Base-by-base conservation (phyloP, 64 coral and sea anemone species). In the Orbicella faveolata region DNA sequence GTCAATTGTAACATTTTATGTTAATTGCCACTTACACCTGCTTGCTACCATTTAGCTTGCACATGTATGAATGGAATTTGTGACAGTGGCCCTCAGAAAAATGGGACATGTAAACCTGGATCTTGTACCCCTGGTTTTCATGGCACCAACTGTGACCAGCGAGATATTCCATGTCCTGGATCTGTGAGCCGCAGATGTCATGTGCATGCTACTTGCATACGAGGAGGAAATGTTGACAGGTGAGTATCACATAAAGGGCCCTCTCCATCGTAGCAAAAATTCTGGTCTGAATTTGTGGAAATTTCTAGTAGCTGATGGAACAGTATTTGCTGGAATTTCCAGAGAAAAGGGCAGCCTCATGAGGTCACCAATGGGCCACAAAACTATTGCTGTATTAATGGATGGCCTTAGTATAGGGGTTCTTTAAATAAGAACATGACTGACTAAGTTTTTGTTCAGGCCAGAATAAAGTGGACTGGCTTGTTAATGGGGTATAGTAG, bases 1-100 rank as follows among this genome's bases (percentile, higher is more conserved):
- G 15, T 59, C 55, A 1, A 12, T 59, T 1, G 15, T 16, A 59
- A 14, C 55, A 59, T 59, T 59, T 59, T 59, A 59, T 10, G 1
- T 16, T 59, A 59, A 59, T 3, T 70, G 67, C 10, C n/a, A 26
- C 67, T 70, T 70, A 6, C 11, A 5, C 12, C 20, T 54, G 15
- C 54, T 81, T 81, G 13, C n/a, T n/a, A 59, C 35, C 34, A 44
- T n/a, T 80, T 44, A 98, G 96, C 89, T 53, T 98, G 96, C 62
- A 94, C 90, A 8, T 98, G 96, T 80, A 33, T 92, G 53, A 89
- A 98, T 63, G 96, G 96, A 25, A 75, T 41, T 59, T 98, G 96
- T 82, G 87, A 94, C 59, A 90, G 23, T 83, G 96, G 93, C 39
- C 79, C 89, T 30, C 53, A 35, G 16, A 93, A 93, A 52, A 98